Base-by-base conservation (phyloP, 92 coral and sea anemone genomes). In the Porites rus region DNA sequence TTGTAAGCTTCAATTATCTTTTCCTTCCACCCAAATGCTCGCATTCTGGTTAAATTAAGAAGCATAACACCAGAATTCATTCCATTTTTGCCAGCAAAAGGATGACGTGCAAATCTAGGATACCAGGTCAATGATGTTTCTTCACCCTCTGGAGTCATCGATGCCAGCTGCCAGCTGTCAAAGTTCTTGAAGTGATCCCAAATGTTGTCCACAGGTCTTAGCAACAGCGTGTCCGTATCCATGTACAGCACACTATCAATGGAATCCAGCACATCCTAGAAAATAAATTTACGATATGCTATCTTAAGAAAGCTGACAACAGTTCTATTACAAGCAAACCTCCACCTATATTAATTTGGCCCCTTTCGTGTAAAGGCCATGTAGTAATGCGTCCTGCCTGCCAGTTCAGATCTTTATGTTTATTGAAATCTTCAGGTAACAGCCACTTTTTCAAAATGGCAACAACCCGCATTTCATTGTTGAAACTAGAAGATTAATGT, bases 1-100 rank as follows among this genome's bases (percentile, higher is more conserved):
- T 78, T 77, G 78, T 97, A 93, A 17, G 94, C 94, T 46, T 90
- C 89, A 20, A 89, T 54, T 54, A 97, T 86, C 62, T 88, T 93
- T 73, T 95, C 81, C 52, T 79, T 85, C 93, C 95, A 95, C 20
- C 84, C 70, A 62, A 88, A 83, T 70, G 74, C 74, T 84, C 97
- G 89, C 93, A 97, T 89, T 83, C 95, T 88, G 9, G 96, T 92
- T 81, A 97, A 82, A 62, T 97, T 96, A 98, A 97, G 95, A 50
- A 97, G 85, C 99, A 97, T 95, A 1, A 97, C 99, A 51, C 98
- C 99, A 52, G 99, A 97, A 51, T 97, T 97, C 68, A 97, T 74
- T n/a, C 99, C 99, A 19, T 91, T 86, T 85, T 92, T 79, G 19
- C 99, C 99, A 78, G 80, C 96, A 87, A 79, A 97, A 8, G 99